Base-by-base conservation (phyloP, 2,797 vertebrate species). In the Borostomias antarcticus region DNA sequence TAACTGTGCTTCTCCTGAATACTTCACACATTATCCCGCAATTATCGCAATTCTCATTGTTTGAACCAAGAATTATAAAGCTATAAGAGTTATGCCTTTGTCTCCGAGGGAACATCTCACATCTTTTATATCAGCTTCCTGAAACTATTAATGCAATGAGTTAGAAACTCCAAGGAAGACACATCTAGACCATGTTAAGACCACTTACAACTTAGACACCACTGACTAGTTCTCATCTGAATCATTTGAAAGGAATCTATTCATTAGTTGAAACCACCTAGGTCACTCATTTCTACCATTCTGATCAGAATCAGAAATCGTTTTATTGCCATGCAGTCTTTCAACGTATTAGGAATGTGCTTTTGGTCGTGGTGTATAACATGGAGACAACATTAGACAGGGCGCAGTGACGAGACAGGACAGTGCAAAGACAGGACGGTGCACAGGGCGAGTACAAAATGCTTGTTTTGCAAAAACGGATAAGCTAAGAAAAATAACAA, bases 181-280 rank as follows among this genome's bases (percentile, higher is more conserved):
- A 59, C 26, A 50, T 25, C 19, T 64, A 19, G 2, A 40, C 50
- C 35, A 9, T 54, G 43, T 48, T 21, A 62, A 62, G 26, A 9
- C 58, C 59, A 30, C 28, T 21, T 62, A 62, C 30, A 51, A 21
- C n/a, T 10, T 28, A 25, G 45, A 62, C 26, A 21, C 53, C 53
- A 43, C 23, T 32, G 29, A 32, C 43, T 30, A 48, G 21, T 45
- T 23, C 52, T 47, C 26, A 28, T 45, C n/a, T 23, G 21, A 29
- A 45, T 65, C 60, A 23, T n/a, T 53, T 28, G 37, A 58, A 33
- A 58, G 32, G 17, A 45, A 63, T 32, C 51, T n/a, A n/a, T n/a
- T n/a, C n/a, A 51, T 25, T 35, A 25, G 11, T 35, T 2, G 33
- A 33, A 62, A 11, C 5, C 23, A 33, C 21, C 35, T 2, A 30